Conservation (phyloP, 2,888 invertebrate species). For the Graphium colonna region DNA sequence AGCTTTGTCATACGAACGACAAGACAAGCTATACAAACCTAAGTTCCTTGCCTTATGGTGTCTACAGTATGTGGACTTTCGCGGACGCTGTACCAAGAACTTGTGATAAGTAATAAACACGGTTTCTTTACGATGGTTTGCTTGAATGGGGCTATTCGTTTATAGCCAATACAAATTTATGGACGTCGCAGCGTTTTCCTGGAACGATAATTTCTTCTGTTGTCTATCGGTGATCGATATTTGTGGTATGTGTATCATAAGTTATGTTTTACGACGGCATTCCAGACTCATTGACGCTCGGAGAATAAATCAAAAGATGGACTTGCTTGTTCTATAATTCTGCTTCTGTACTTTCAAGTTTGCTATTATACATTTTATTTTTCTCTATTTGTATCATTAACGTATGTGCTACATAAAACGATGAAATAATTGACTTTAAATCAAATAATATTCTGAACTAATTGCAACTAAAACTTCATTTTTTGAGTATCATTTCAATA, state of each 20-base stretch:
- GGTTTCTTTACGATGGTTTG: constrained; percentile 23
- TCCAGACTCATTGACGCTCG: background rate
- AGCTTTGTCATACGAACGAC: constrained; percentile 34
- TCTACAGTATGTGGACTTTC: constrained; percentile 62
- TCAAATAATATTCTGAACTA: too few relatives aligned
- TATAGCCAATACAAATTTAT: constrained; percentile 23
- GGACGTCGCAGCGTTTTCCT: constrained; percentile 15
- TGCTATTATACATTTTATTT: too few relatives aligned
- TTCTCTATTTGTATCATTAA: too few relatives aligned
- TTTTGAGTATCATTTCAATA: too few relatives aligned
- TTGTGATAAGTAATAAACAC: constrained; percentile 26
- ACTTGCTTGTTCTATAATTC: background rate
- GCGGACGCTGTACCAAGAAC: constrained; percentile 43
- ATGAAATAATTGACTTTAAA: too few relatives aligned
- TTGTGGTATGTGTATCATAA: constrained; percentile 13
- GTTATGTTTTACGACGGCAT: constrained; percentile 11
- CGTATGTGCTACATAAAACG: too few relatives aligned
- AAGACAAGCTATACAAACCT: constrained; percentile 39
- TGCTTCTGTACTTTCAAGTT: background rate
- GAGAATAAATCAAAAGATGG: background rate
- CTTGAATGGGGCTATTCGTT: constrained; percentile 22
- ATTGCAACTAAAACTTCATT: too few relatives aligned
- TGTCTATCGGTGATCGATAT: constrained; percentile 1
- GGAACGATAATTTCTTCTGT: constrained; percentile 21
- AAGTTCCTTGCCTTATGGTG: constrained; percentile 34